Base-by-base conservation (phyloP, 92 coral and sea anemone genomes). In the Actinernus sp. region DNA sequence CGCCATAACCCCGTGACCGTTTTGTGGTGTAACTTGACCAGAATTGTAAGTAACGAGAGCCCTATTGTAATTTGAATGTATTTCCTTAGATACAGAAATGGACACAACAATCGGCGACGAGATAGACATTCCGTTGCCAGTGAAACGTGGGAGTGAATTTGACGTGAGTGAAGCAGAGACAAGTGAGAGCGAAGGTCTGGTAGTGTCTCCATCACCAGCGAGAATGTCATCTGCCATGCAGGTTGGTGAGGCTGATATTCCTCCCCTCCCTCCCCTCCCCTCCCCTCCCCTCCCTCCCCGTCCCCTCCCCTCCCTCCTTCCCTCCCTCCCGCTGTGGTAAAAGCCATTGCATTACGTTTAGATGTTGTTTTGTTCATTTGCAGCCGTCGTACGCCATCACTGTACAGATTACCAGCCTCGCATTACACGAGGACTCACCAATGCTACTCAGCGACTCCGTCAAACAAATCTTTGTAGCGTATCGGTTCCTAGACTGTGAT, bases 401-500 rank as follows among this genome's bases (percentile, higher is more conserved):
- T 12, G 69, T 94, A 4, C 91, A 87, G 68, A 87, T 94, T n/a
- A 76, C 84, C 34, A 94, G 98, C 55, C 90, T 94, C 2, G 87
- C 88, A 10, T 55, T 94, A 17, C 49, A 48, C 43, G 61, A 90
- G 1, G 90, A 68, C 28, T 85, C 95, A 37, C 81, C 81, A 9
- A 49, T 91, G 12, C 63, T 91, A 4, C 65, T 51, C n/a, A 91
- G 87, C 59, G 67, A 85, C 34, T 63, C 82, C 39, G 83, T 94
- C 50, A 71, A 92, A 18, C 92, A 83, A 37, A 58, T 94, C 56
- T 94, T 91, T 65, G 90, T 94, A 2, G 86, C 95, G 39, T 94
- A 94, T 46, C 77, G 80, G 46, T 94, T 94, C 55, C 87, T 94
- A 25, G 91, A 94, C 64, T 94, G 87, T 49, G 98, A 94, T 26